Conservation (phyloP, 2,888 invertebrate genomes). For the Heliconius hortense region DNA sequence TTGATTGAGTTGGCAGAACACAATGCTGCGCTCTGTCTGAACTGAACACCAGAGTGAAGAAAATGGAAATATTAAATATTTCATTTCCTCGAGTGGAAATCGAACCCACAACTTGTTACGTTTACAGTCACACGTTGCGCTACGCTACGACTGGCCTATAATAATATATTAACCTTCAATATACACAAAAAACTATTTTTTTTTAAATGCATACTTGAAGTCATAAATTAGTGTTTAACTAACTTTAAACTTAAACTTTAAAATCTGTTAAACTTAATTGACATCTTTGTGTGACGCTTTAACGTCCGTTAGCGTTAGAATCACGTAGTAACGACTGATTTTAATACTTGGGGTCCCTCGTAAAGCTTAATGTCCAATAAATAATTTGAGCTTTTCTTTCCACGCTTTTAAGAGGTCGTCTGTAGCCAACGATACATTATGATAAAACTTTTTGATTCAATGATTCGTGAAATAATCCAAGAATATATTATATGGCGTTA, state of each 20-base stretch:
- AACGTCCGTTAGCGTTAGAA: background rate
- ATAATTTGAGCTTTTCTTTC: constrained; percentile 22
- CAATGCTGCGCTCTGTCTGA: too few relatives aligned
- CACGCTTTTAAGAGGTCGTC: constrained; percentile 10
- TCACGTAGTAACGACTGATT: constrained; percentile 17
- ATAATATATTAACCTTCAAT: background rate
- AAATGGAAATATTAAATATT: too few relatives aligned
- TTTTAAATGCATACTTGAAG: background rate
- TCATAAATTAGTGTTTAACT: background rate
- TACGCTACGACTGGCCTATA: too few relatives aligned
- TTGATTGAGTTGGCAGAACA: too few relatives aligned
- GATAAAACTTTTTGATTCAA: constrained; percentile 9
- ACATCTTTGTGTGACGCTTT: background rate
- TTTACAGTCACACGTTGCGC: too few relatives aligned
- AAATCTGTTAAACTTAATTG: background rate
- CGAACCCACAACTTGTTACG: too few relatives aligned
- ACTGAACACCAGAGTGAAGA: too few relatives aligned
- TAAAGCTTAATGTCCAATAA: constrained; percentile 24
- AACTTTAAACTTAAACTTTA: background rate
- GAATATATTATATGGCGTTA: background rate
- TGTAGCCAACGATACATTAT: background rate
- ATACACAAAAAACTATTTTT: background rate
- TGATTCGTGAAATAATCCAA: background rate
- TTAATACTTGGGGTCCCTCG: constrained; percentile 21
- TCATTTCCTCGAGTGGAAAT: too few relatives aligned